A percentile compares a stretch with the other conserved stretches of the same genome.
These are phyloP conservation scores for Drosophila quadrilineata DNA, from an alignment of 1,140 invertebrate genomes.

Conservation along the genomic window DNA sequence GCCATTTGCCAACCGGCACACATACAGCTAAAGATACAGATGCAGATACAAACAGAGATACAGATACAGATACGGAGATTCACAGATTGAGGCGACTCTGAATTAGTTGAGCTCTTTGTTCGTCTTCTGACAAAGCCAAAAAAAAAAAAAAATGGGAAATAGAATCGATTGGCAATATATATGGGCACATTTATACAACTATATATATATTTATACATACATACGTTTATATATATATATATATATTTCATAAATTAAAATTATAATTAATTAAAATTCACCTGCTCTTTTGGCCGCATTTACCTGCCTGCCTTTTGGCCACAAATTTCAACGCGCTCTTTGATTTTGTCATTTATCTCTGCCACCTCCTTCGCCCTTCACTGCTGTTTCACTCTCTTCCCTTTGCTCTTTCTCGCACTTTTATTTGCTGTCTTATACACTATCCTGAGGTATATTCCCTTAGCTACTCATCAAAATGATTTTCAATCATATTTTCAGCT, in stretches of 20 bases:
- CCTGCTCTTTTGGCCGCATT: conserved; percentile 26
- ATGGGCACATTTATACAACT: conserved; percentile 19
- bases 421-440: no score
- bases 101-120: conserved; percentile 1
- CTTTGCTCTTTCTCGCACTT: background rate
- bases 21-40: background rate
- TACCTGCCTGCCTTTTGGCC: conserved; percentile 30
- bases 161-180: conserved; percentile 22
- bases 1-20: conserved; percentile 62
- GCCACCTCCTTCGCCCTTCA: background rate
- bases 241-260: conserved; percentile 37
- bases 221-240: background rate
- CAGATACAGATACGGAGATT: background rate
- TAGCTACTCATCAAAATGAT: background rate
- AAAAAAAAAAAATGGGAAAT: conserved; percentile 28
- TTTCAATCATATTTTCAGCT: no score
- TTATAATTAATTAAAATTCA: conserved; percentile 30
- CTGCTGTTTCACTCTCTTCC: background rate
- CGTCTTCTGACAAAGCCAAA: no score
- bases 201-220: background rate
- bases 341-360: conserved; percentile 69
- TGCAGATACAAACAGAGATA: conserved; percentile 32
- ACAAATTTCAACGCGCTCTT: conserved; percentile 51
- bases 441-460: background rate
- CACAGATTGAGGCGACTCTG: background rate